Evolutionary conservation across 92 coral and sea anemone species (phyloP), one percentile per base, ranked within the genome.

Genomic region (Pocillopora grandis): DNA sequence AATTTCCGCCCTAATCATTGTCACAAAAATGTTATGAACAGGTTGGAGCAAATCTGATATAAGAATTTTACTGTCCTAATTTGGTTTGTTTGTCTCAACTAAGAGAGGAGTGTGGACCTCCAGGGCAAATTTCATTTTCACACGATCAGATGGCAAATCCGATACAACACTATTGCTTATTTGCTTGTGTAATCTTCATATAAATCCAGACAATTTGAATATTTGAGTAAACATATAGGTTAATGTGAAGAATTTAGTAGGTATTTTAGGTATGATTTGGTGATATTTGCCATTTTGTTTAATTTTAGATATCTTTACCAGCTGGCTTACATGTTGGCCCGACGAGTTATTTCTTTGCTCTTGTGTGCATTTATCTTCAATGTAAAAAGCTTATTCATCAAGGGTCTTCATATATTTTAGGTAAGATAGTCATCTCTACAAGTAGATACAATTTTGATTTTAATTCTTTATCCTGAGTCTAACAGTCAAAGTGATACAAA

Each of bases 261-360:
- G 52, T 42, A 48, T 13, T 19, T 73, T 2, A 37, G 5, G 48
- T n/a, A 12, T 8, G 6, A 19, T 9, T n/a, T 12, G 8, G 13
- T 67, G 56, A 15, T 17, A 19, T 62, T 35, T 17, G 10, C 21
- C 9, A 9, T 66, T 21, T 75, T 83, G 20, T 5, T 20, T 17
- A 52, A 61, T 74, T 23, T 52, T 73, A 94, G 98, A 79, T 90
- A 15, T 86, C 93, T 33, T 78, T 92, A 56, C 98, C 98, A 70
- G 78, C 88, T 71, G 89, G 87, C 55, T 86, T 89, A 33, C 98
- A 94, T 63, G 85, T 97, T 21, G 95, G 98, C 74, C 89, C 94
- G 0, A 93, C 98, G n/a, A 91, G 97, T 64, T 97, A 92, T 73
- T 86, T 97, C 78, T 87, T 97, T 56, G 98, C 99, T 9, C 84